A percentile compares a stretch with the other conserved stretches of the same genome.
Conservation (phyloP, 2,113 vertebrate species). For the Ellobius talpinus region DNA sequence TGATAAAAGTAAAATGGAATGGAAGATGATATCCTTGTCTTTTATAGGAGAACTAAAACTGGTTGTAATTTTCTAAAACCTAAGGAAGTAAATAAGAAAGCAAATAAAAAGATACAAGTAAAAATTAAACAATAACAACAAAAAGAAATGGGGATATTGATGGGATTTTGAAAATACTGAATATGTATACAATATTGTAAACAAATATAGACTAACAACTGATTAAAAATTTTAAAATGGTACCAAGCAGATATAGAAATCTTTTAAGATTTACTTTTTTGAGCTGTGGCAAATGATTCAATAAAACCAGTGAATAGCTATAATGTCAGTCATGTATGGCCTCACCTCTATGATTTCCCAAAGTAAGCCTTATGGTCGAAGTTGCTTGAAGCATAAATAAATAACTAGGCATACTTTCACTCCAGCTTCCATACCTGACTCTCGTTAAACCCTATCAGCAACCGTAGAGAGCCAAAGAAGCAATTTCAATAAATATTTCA, state of each 20-base stretch:
- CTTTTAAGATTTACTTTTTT: conserved; percentile 72
- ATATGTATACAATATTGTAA: background rate
- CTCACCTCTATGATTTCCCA: conserved; percentile 74
- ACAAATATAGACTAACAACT: conserved; percentile 53
- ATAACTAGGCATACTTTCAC: conserved; percentile 72
- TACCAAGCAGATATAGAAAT: conserved; percentile 57
- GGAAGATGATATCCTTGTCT: conserved; percentile 75
- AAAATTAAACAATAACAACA: background rate
- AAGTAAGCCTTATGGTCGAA: conserved; percentile 72
- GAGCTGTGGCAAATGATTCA: conserved; percentile 67
- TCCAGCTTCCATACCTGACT: conserved; percentile 70
- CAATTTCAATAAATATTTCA: conserved; percentile 84
- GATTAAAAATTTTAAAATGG: conserved; percentile 34
- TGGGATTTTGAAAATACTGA: background rate
- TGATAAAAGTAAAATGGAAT: conserved; percentile 76
- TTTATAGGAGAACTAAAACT: conserved; percentile 68
- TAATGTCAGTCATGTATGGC: conserved; percentile 69
- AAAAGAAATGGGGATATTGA: background rate
- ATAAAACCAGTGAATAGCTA: conserved; percentile 74
- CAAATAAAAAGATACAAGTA: background rate
- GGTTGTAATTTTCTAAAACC: conserved; percentile 64
- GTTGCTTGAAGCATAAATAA: conserved; percentile 83
- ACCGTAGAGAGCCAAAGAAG: conserved; percentile 65
- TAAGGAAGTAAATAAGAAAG: conserved; percentile 42
- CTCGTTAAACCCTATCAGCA: conserved; percentile 75